These are phyloP conservation scores for Spea multiplicata DNA, from an alignment of 2,113 vertebrate genomes.

Conservation along the genomic window DNA sequence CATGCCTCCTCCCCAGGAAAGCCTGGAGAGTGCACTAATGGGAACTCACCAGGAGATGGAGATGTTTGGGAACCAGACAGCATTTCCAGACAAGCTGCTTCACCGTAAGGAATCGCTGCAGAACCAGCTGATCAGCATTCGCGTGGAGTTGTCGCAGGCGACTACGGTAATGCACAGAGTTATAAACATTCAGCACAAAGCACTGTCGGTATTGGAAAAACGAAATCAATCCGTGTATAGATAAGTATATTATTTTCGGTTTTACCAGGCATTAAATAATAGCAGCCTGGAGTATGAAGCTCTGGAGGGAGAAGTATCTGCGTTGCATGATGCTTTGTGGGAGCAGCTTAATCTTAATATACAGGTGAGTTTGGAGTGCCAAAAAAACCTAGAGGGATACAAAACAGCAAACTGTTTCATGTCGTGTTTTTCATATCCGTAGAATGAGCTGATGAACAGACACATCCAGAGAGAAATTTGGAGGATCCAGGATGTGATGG, in stretches of 20 bases:
- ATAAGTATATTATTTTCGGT: background rate
- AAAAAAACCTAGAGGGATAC: background rate
- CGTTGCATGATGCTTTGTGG: constrained; percentile 91
- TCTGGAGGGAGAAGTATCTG: constrained; percentile 84
- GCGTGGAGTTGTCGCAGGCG: constrained; percentile 91
- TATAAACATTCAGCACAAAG: background rate
- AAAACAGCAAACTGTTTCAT: background rate
- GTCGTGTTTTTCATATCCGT: constrained; percentile 7
- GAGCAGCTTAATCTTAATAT: constrained; percentile 89
- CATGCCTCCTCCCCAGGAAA: constrained; percentile 69
- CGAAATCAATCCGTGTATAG: background rate
- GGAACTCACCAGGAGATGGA: constrained; percentile 93
- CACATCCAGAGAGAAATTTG: constrained; percentile 97
- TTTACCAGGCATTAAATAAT: constrained; percentile 74
- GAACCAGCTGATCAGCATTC: constrained; percentile 92
- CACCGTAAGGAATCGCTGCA: constrained; percentile 90
- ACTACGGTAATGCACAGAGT: constrained; percentile 72
- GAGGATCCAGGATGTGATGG: constrained; percentile 93
- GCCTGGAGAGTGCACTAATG: constrained; percentile 89
- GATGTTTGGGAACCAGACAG: constrained; percentile 79
- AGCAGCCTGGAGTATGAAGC: constrained; percentile 84
- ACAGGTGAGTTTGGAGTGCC: constrained; percentile 70
- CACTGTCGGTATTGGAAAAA: background rate
- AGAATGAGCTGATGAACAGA: constrained; percentile 84
- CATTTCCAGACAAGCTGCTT: constrained; percentile 81